phyloP scores from a whole-genome alignment of 2,888 invertebrate genomes.

The Camponotus fellah region DNA sequence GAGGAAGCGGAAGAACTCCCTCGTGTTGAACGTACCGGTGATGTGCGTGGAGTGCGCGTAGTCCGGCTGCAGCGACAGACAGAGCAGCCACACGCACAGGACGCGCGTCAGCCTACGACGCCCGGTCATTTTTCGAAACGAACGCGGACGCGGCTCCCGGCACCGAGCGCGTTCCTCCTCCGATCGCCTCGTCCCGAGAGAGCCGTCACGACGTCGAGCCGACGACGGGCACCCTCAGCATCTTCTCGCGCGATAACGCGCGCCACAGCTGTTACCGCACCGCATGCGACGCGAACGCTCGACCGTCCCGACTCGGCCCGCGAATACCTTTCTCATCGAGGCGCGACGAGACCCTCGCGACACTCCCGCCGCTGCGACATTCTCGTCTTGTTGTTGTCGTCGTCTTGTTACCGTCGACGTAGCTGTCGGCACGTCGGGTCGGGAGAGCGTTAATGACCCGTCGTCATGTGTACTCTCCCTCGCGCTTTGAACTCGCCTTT shows the following conservation, averaged over 20 bases:
- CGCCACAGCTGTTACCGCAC: slow-evolving; percentile 62
- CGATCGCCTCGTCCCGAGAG: background rate
- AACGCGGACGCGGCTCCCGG: background rate
- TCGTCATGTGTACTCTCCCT: slow-evolving; percentile 43
- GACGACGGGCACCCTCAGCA: slow-evolving; percentile 53
- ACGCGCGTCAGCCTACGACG: slow-evolving; percentile 57
- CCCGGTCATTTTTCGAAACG: slow-evolving; percentile 19
- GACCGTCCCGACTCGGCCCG: background rate
- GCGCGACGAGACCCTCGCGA: background rate
- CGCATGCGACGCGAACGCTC: slow-evolving; percentile 4
- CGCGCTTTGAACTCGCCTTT: slow-evolving; percentile 68
- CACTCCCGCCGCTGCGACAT: slow-evolving; percentile 8
- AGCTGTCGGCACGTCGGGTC: slow-evolving; percentile 9
- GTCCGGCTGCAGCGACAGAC: slow-evolving; percentile 50
- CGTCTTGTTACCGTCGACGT: background rate
- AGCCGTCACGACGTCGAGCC: slow-evolving; percentile 17
- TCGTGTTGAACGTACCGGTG: slow-evolving; percentile 89
- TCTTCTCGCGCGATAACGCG: slow-evolving; percentile 53
- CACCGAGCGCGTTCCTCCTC: background rate
- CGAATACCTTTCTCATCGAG: background rate
- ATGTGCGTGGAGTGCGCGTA: slow-evolving; percentile 86
- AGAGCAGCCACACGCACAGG: slow-evolving; percentile 51
- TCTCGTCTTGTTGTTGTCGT: background rate
- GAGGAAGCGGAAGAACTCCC: slow-evolving; percentile 95
- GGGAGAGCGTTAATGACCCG: slow-evolving; percentile 61